Base-by-base conservation (phyloP, 2,888 invertebrate species). In the Apotomis turbidana region DNA sequence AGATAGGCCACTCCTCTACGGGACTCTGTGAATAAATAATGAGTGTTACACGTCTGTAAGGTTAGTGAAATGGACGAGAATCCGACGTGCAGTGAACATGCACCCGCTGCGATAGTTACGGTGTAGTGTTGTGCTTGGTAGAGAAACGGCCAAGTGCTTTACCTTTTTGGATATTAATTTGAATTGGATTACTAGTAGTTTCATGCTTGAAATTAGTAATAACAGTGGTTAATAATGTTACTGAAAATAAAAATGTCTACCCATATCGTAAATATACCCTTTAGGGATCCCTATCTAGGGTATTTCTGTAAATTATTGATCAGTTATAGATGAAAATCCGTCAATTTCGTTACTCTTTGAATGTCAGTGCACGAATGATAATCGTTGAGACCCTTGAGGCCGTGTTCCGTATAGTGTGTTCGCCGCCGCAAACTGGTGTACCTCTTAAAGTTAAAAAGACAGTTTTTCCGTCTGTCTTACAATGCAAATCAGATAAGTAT, bases 1-100 rank as follows among this genome's bases (percentile, higher is more conserved):
- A 99, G 68, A 97, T 94, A 2, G 99, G 99, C 99, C 99, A 99
- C 85, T 98, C 97, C 87, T 99, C 99, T 27, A 99, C 98, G 0
- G 98, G 97, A 90, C 98, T 96, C 96, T 97, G 89, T 44, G 88
- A 88, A 75, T 66, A 75, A 75, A 46, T 10, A 63, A 55, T 13
- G 52, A 64, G 73, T 77, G 74, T 75, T 46, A 51, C 38, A 15
- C 9, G 41, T 51, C 46, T 59, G 55, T 41, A 54, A 52, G 15
- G 69, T 46, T 71, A 68, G 68, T 66, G 59, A 36, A 12, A 9
- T 57, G 62, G n/a, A 6, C 71, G 51, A 46, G 13, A 12, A 46
- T 54, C 27, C 51, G 55, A 57, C 38, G n/a, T 38, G 67, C 61
- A 68, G 51, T 71, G 71, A 71, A 61, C 15, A 49, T 13, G 27